A percentile compares a stretch with the other conserved stretches of the same genome.
Conservation (phyloP, 2,113 vertebrate genomes). For the Heterotis niloticus region DNA sequence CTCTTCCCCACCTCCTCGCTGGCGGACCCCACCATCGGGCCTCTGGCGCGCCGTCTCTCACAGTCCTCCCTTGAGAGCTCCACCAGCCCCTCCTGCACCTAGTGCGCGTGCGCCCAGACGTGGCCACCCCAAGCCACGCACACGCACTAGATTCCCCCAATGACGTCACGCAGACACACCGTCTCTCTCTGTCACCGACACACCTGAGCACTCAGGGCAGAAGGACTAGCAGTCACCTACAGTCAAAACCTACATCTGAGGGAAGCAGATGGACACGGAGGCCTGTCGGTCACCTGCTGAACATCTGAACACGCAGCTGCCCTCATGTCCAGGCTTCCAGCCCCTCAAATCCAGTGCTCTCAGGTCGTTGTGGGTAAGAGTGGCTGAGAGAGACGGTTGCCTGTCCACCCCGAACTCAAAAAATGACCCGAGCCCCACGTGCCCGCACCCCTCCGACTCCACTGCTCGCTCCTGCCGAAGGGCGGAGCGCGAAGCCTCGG, state of each 20-base stretch:
- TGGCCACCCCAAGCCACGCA: background rate
- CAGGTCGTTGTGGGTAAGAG: background rate
- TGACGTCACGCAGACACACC: constrained; percentile 33
- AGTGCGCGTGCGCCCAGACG: constrained; percentile 36
- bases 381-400: constrained; percentile 14
- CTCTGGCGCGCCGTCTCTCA: constrained; percentile 87
- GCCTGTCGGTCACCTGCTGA: background rate
- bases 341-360: background rate
- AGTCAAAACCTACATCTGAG: background rate
- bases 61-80: constrained; percentile 97
- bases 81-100: constrained; percentile 91
- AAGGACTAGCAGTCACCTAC: constrained; percentile 27
- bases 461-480: constrained; percentile 1
- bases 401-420: constrained; percentile 12
- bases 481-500: background rate
- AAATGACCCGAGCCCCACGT: background rate
- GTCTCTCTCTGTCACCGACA: constrained; percentile 14
- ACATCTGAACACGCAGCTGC: constrained; percentile 5
- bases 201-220: constrained; percentile 12
- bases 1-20: constrained; percentile 96
- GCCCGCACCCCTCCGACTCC: background rate
- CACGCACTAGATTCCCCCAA: constrained; percentile 37
- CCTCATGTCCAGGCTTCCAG: background rate
- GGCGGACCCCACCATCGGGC: constrained; percentile 89
- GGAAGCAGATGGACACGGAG: constrained; percentile 14